Base-by-base conservation (phyloP, 2,888 invertebrate genomes). In the Hirtodrosophila cameraria region DNA sequence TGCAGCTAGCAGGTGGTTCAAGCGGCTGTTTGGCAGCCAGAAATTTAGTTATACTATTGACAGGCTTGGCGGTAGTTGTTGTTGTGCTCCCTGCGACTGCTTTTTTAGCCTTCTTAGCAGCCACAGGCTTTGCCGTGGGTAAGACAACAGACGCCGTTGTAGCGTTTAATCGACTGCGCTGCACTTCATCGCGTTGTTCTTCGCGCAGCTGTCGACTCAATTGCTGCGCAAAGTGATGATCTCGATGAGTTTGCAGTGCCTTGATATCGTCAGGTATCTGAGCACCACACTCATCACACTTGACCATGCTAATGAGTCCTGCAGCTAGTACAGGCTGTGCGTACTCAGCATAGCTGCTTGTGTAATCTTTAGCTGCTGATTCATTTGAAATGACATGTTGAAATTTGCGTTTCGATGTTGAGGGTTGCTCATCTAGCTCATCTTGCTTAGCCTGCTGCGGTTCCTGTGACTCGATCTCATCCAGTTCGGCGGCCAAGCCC, bases 161-260 rank as follows among this genome's bases (percentile, higher is more conserved):
- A 2, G 28, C 30, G 23, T 66, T 66, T 0, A 66, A 20, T 2
- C 61, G 61, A 42, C 16, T 70, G 1, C 66, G 75, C 50, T 86
- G 87, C 16, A 87, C 41, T 61, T 89, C 72, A 7, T 64, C 72
- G 3, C 90, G 59, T 67, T 72, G 90, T 57, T 87, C 87, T 12
- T 57, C 73, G 48, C 92, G 91, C 57, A 93, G 92, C 87, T 94
- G 93, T 27, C 93, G 92, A 76, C 94, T 93, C 7, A 96, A 87
- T 71, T 93, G 92, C 55, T 94, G 89, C 0, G 96, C 96, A 48
- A 94, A 91, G 89, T 96, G 96, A 81, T 93, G 94, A 88, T 96
- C 97, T 9, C 93, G 90, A 90, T 97, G 97, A 57, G 93, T 93
- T 25, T 92, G 92, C 55, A 94, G 89, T 0, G 75, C 60, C 7